These are phyloP conservation scores for Argyrosomus regius DNA, from an alignment of 2,797 vertebrate species.

Conservation along the genomic window DNA sequence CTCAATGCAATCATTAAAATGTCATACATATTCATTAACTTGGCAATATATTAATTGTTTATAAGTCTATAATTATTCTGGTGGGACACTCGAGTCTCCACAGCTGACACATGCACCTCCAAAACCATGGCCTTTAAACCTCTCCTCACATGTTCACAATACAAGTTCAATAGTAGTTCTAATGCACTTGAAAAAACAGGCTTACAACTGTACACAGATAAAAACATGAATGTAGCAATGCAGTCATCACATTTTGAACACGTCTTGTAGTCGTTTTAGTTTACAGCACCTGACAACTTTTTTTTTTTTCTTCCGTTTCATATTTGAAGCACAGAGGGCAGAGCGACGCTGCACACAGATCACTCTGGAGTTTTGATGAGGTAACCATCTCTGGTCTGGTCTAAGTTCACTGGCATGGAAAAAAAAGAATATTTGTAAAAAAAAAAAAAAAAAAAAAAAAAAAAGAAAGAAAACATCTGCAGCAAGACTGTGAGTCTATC, in stretches of 20 bases:
- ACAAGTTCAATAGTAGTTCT: slow-evolving; percentile 86
- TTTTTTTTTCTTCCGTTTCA: slow-evolving; percentile 63
- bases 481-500: slow-evolving; percentile 66
- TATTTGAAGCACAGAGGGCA: slow-evolving; percentile 72
- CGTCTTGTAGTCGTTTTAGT: slow-evolving; percentile 78
- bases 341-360: slow-evolving; percentile 60
- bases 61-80: slow-evolving; percentile 26
- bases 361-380: slow-evolving; percentile 79
- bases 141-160: slow-evolving; percentile 76
- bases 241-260: slow-evolving; percentile 83
- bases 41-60: neutral
- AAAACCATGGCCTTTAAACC: slow-evolving; percentile 51
- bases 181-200: slow-evolving; percentile 83
- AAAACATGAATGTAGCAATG: slow-evolving; percentile 78
- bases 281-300: slow-evolving; percentile 82
- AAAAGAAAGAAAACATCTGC: slow-evolving; percentile 48
- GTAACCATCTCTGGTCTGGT: slow-evolving; percentile 81
- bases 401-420: slow-evolving; percentile 79
- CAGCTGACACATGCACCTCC: slow-evolving; percentile 49
- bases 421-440: slow-evolving; percentile 60
- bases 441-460: slow-evolving; percentile 36
- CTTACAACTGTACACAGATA: slow-evolving; percentile 80
- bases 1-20: neutral
- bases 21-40: neutral
- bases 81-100: slow-evolving; percentile 45